Percentiles rank a stretch among this genome's conserved stretches.
These are phyloP conservation scores for Drosophila macrospina DNA, from an alignment of 2,888 invertebrate species.

Conservation along the genomic window DNA sequence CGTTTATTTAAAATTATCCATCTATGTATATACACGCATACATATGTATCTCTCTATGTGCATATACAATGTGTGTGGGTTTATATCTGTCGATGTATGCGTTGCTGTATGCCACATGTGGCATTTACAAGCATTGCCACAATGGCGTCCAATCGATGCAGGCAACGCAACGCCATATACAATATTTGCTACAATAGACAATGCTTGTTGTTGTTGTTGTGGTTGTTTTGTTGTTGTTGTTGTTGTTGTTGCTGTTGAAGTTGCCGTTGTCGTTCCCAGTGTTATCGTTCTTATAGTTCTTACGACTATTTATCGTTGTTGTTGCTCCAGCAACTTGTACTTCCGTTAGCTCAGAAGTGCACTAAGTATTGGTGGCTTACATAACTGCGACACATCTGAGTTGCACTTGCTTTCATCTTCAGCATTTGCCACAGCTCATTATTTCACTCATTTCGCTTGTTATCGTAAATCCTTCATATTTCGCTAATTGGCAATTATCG, in stretches of 20 bases:
- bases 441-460: neutral
- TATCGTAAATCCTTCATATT: neutral
- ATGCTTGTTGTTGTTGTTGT: constrained; percentile 11
- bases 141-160: constrained; percentile 75
- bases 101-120: constrained; percentile 31
- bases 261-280: no score
- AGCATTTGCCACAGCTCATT: neutral
- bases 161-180: constrained; percentile 27
- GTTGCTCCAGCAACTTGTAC: constrained; percentile 3
- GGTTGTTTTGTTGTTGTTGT: neutral
- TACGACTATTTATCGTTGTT: neutral
- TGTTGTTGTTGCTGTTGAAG: no score
- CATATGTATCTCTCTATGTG: neutral
- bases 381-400: constrained; percentile 5
- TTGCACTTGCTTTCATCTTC: neutral
- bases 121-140: constrained; percentile 50
- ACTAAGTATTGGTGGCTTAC: constrained; percentile 30
- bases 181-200: constrained; percentile 1
- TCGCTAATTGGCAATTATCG: neutral
- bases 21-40: constrained; percentile 1
- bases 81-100: constrained; percentile 7
- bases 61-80: neutral
- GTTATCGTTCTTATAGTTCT: neutral
- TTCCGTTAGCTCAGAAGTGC: neutral
- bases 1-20: constrained; percentile 65